Percentiles rank a stretch among this genome's conserved stretches.
Conservation (phyloP, 2,888 invertebrate genomes). For the Drosophila anceps region DNA sequence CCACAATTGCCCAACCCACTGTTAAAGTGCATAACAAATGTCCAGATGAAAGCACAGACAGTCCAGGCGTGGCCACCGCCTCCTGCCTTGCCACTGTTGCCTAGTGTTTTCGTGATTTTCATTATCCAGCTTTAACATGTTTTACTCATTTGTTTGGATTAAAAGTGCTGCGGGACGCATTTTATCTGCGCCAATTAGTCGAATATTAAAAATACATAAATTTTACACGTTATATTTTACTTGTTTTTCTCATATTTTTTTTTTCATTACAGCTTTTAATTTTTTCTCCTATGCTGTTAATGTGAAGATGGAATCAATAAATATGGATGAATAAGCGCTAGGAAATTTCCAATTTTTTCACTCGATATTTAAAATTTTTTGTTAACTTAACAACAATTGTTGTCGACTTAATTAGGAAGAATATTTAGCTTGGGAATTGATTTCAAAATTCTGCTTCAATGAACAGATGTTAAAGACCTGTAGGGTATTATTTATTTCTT, state of each 20-base stretch:
- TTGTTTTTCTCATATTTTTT: slow-evolving; percentile 30
- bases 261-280: slow-evolving; percentile 27
- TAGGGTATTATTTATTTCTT: too few relatives aligned
- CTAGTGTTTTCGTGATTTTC: slow-evolving; percentile 55
- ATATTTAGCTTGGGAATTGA: not conserved
- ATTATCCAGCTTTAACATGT: slow-evolving; percentile 67
- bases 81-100: not conserved
- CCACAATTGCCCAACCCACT: not conserved
- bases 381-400: slow-evolving; percentile 16
- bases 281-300: slow-evolving; percentile 7
- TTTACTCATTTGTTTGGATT: slow-evolving; percentile 56
- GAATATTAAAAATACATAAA: slow-evolving; percentile 75
- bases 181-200: slow-evolving; percentile 76
- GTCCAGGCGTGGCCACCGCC: not conserved
- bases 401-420: slow-evolving; percentile 11
- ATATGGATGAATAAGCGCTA: not conserved
- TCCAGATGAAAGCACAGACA: slow-evolving; percentile 10
- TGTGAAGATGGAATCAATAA: slow-evolving; percentile 2
- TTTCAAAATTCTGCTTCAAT: too few relatives aligned
- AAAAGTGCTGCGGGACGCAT: slow-evolving; percentile 40
- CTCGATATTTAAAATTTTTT: not conserved
- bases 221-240: slow-evolving; percentile 46
- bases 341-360: not conserved
- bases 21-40: slow-evolving; percentile 52
- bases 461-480: too few relatives aligned